These are phyloP conservation scores for Coptodon bakossiorum DNA, from an alignment of 2,113 vertebrate genomes.

Conservation along the genomic window DNA sequence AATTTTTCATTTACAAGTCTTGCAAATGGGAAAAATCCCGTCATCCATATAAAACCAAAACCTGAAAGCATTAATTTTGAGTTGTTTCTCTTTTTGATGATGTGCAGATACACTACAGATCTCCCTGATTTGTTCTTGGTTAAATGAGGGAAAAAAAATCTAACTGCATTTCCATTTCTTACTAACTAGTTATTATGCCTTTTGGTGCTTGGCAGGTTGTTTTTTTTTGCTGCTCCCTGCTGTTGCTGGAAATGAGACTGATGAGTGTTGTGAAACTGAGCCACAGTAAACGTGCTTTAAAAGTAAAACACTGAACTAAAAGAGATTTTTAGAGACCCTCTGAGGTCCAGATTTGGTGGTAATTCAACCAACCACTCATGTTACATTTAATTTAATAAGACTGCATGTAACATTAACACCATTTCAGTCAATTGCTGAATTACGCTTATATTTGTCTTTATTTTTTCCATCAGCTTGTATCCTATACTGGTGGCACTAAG, in stretches of 20 bases:
- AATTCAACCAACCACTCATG: neutral
- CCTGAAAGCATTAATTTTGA: neutral
- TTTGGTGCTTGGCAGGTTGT: neutral
- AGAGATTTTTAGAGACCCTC: neutral
- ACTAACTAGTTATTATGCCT: neutral
- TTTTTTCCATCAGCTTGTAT: constrained; percentile 68
- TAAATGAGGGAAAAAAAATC: neutral
- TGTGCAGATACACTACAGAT: neutral
- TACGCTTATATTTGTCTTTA: neutral
- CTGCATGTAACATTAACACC: neutral
- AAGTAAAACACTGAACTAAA: neutral
- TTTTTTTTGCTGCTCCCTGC: neutral
- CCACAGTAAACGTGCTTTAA: neutral
- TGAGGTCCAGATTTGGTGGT: neutral
- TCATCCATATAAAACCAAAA: neutral
- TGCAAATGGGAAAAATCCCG: neutral
- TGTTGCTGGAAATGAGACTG: neutral
- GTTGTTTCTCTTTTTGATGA: neutral
- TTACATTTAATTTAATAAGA: neutral
- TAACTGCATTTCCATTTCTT: neutral
- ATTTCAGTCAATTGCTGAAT: neutral
- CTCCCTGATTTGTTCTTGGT: neutral
- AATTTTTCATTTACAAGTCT: neutral
- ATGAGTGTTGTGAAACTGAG: neutral
- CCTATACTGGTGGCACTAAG: constrained; percentile 72